Conservation (phyloP, 1,140 invertebrate genomes). For the Arctopsyche grandis region DNA sequence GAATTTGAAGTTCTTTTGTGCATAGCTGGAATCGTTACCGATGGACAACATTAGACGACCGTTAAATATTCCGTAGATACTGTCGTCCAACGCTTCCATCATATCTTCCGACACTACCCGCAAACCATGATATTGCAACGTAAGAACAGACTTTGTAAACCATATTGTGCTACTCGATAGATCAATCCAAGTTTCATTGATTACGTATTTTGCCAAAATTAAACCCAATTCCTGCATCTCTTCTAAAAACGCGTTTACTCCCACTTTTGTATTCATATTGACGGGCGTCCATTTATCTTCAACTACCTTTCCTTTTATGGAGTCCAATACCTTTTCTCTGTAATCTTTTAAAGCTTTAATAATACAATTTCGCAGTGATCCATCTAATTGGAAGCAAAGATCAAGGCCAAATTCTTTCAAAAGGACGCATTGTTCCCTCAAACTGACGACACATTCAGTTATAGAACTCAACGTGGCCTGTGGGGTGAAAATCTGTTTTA, state of each 20-base stretch:
- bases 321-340: slow-evolving; percentile 64
- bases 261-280: slow-evolving; percentile 65
- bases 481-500: slow-evolving; percentile 91
- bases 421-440: slow-evolving; percentile 76
- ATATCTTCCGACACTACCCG: slow-evolving; percentile 65
- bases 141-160: slow-evolving; percentile 65
- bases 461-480: slow-evolving; percentile 85
- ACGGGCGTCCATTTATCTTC: slow-evolving; percentile 67
- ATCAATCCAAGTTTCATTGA: slow-evolving; percentile 67
- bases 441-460: slow-evolving; percentile 85
- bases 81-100: slow-evolving; percentile 65
- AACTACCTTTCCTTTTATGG: slow-evolving; percentile 63
- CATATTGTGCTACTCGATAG: slow-evolving; percentile 66
- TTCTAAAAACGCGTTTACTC: slow-evolving; percentile 62
- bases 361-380: slow-evolving; percentile 75
- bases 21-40: slow-evolving; percentile 63
- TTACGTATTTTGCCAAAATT: slow-evolving; percentile 65
- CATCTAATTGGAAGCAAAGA: slow-evolving; percentile 85
- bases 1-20: slow-evolving; percentile 65
- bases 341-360: slow-evolving; percentile 64
- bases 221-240: slow-evolving; percentile 67
- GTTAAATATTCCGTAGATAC: slow-evolving; percentile 64
- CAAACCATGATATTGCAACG: slow-evolving; percentile 63
- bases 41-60: slow-evolving; percentile 60
- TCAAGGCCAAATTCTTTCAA: slow-evolving; percentile 71